These are phyloP conservation scores for Anthopleura xanthogrammica DNA, from an alignment of 92 coral and sea anemone species.

Conservation along the genomic window DNA sequence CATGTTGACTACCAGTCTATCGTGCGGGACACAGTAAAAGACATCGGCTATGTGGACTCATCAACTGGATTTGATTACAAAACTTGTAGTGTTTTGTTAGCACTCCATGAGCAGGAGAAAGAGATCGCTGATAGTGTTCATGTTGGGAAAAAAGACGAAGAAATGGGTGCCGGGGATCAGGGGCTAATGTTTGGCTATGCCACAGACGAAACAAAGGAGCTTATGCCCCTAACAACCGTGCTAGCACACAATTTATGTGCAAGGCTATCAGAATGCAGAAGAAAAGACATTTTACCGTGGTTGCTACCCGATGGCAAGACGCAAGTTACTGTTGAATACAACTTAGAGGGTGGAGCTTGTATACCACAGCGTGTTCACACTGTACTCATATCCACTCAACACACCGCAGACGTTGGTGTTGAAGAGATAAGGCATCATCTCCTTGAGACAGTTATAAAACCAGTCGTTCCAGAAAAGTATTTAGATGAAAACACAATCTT, in stretches of 20 bases:
- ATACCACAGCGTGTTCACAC: slow-evolving; percentile 77
- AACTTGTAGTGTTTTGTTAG: slow-evolving; percentile 80
- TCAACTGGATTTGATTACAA: slow-evolving; percentile 89
- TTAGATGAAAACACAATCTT: slow-evolving; percentile 76
- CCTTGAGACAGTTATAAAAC: slow-evolving; percentile 52
- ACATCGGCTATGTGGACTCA: slow-evolving; percentile 81
- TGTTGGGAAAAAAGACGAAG: slow-evolving; percentile 58
- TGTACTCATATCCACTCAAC: slow-evolving; percentile 66
- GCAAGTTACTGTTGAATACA: slow-evolving; percentile 83
- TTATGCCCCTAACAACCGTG: slow-evolving; percentile 86
- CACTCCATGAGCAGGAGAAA: slow-evolving; percentile 67
- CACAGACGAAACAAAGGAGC: slow-evolving; percentile 76
- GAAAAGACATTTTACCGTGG: slow-evolving; percentile 70
- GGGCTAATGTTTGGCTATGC: slow-evolving; percentile 94
- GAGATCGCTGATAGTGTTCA: slow-evolving; percentile 72
- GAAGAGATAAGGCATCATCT: slow-evolving; percentile 74
- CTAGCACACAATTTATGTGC: slow-evolving; percentile 67
- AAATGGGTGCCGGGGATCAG: slow-evolving; percentile 85
- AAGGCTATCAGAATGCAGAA: slow-evolving; percentile 66
- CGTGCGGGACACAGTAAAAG: slow-evolving; percentile 77
- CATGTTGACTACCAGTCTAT: slow-evolving; percentile 74
- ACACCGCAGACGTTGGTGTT: slow-evolving; percentile 49
- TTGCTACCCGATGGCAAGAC: slow-evolving; percentile 82
- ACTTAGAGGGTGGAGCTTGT: slow-evolving; percentile 70
- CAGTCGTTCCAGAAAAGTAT: slow-evolving; percentile 69